A percentile compares a stretch with the other conserved stretches of the same genome.
These are phyloP conservation scores for Drosophila truncata DNA, from an alignment of 1,140 invertebrate genomes.

Conservation along the genomic window DNA sequence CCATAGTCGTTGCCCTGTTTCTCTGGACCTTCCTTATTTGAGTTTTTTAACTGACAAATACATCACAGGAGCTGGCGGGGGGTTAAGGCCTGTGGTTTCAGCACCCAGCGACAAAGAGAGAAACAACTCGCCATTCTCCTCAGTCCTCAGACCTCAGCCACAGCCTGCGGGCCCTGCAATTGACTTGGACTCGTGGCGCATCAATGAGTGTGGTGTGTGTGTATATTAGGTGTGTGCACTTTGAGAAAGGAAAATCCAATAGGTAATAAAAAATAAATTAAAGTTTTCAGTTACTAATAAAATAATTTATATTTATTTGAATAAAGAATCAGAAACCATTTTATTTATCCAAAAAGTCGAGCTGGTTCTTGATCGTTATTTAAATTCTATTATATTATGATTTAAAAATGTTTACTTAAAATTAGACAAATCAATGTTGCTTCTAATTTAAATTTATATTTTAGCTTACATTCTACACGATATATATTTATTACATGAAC, in stretches of 20 bases:
- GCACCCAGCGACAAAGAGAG: slow-evolving; percentile 22
- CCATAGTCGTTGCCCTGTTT: neutral
- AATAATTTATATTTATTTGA: no score
- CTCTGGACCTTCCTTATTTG: slow-evolving; percentile 9
- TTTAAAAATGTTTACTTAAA: no score
- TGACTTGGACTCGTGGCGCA: slow-evolving; percentile 79
- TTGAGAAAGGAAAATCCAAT: neutral
- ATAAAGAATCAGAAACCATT: no score
- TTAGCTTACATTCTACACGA: no score
- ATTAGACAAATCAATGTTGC: no score
- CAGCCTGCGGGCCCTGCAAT: slow-evolving; percentile 68
- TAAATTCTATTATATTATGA: no score
- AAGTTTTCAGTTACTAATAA: neutral
- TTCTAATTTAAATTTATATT: no score
- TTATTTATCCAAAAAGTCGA: no score
- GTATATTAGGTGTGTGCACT: slow-evolving; percentile 28
- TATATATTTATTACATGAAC: no score
- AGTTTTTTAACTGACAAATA: slow-evolving; percentile 67
- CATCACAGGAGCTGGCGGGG: slow-evolving; percentile 46
- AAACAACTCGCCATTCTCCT: slow-evolving; percentile 21
- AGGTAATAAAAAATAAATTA: neutral
- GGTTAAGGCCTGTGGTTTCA: slow-evolving; percentile 61
- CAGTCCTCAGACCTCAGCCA: slow-evolving; percentile 22
- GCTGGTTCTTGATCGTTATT: no score
- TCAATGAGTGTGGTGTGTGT: slow-evolving; percentile 47